Evolutionary conservation across 2,113 vertebrate genomes (phyloP), one percentile per base, ranked within the genome.

Genomic region (Condylura cristata): DNA sequence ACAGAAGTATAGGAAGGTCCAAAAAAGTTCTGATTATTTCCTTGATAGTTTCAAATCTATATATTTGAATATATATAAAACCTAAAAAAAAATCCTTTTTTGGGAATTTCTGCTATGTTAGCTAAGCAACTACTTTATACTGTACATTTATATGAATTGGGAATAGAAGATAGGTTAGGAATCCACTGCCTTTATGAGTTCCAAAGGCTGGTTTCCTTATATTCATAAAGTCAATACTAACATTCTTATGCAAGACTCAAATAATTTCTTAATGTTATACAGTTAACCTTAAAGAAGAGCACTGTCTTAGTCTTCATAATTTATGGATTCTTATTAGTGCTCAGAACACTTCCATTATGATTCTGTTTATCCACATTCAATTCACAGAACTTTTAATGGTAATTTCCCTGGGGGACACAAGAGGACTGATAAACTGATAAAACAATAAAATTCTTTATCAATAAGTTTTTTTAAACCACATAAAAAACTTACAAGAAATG

Each of bases 241-340:
- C 32, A 41, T 90, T 63, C 37, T 80, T 13, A 51, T 30, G 14
- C 1, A 78, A 51, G 44, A 14, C 30, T 86, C 39, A 75, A 92
- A 32, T 75, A 74, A 56, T 48, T 91, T 72, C 61, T 85, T 75
- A 56, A n/a, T 56, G 56, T 51, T 37, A 24, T 13, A 24, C 18
- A 41, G 32, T 44, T 51, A 92, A 92, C 39, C 87, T 89, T 80
- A 84, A 71, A 71, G 56, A 46, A 85, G 13, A 71, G 3, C 51
- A 75, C 56, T 89, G 93, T 63, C 75, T 95, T 93, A 68, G 11
- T 90, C 51, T 81, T 28, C 6, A 41, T 24, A 68, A 84, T 71
- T 84, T 83, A 85, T 53, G 61, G n/a, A 79, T 60, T 76, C 75
- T 72, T 56, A 88, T 86, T 65, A 74, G 68, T 18, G 12, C 9